phyloP scores from a whole-genome alignment of 2,113 vertebrate species.

The Lagopus muta region DNA sequence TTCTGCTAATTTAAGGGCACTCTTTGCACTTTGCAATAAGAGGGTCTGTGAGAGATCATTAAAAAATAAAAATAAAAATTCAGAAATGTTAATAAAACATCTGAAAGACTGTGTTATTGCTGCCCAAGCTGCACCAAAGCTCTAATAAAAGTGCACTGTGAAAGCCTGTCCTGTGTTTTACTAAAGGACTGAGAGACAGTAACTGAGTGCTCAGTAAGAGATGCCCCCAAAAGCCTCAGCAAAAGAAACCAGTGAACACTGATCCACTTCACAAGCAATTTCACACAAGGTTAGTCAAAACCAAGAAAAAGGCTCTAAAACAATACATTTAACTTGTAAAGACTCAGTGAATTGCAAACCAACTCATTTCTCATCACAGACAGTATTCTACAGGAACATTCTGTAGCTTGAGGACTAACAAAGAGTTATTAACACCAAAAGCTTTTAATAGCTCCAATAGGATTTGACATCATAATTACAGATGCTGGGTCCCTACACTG shows the following conservation, averaged over 20 bases:
- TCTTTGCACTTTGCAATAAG: neutral
- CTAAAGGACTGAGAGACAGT: neutral
- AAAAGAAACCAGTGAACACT: neutral
- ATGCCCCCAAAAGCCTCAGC: neutral
- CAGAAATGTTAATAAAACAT: neutral
- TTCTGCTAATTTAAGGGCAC: neutral
- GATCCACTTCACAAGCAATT: neutral
- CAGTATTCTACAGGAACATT: neutral
- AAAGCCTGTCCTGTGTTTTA: neutral
- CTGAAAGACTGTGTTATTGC: neutral
- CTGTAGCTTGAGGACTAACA: neutral
- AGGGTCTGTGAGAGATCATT: neutral
- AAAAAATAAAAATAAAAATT: neutral
- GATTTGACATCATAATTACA: neutral
- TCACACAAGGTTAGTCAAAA: neutral
- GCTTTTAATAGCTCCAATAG: neutral
- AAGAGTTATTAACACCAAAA: neutral
- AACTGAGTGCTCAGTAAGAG: neutral
- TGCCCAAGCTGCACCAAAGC: neutral
- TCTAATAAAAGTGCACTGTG: neutral
- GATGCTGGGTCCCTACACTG: neutral
- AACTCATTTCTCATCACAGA: neutral
- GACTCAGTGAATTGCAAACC: neutral
- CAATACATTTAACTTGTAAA: neutral
- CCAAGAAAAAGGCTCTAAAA: neutral